These are phyloP conservation scores for Alexandromys fortis DNA, from an alignment of 2,113 vertebrate genomes.

Conservation along the genomic window DNA sequence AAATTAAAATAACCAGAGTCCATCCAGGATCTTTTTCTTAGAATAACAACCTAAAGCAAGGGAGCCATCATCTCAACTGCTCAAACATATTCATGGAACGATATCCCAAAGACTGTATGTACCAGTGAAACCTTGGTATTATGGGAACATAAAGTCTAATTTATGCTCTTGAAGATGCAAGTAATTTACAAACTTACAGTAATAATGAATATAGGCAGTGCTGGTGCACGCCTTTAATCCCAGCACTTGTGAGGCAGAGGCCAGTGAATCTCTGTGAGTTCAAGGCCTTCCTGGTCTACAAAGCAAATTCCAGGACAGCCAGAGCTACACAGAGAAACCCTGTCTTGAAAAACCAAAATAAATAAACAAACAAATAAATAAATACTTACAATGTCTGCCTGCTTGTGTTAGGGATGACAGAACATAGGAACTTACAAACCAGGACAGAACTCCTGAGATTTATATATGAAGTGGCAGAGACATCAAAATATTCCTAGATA, in stretches of 20 bases:
- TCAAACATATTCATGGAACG: background rate
- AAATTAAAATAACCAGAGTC: background rate
- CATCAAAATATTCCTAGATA: background rate
- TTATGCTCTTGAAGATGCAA: constrained; percentile 28
- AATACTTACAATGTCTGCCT: background rate
- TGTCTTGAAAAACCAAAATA: background rate
- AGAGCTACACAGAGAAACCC: background rate
- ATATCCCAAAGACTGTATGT: background rate
- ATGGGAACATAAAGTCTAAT: background rate
- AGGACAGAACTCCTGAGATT: background rate
- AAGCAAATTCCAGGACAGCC: background rate
- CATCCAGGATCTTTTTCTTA: background rate
- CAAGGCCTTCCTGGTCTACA: background rate
- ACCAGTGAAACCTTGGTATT: background rate
- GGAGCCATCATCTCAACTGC: background rate
- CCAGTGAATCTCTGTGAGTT: background rate
- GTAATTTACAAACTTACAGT: background rate
- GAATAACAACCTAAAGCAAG: background rate
- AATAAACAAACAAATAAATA: background rate
- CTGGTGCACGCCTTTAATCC: background rate
- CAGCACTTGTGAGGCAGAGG: background rate
- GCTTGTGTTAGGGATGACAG: background rate
- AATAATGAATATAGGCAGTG: background rate
- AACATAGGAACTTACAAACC: background rate
- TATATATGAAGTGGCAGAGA: background rate